Evolutionary conservation across 2,797 vertebrate genomes (phyloP).

Genomic region (Sebastes cheni): DNA sequence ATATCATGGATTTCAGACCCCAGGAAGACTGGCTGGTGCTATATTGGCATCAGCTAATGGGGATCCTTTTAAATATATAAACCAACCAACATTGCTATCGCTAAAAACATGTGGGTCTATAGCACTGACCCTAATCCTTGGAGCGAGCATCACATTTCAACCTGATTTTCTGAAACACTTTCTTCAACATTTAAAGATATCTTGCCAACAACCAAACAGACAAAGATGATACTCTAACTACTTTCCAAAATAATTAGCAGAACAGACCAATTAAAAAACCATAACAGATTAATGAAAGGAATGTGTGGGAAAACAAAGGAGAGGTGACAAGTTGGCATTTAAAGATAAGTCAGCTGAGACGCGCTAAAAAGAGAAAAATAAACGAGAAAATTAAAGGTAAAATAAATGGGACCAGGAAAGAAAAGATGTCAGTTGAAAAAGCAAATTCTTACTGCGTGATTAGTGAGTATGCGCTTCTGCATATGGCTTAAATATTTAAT

Average conservation of each 20-base stretch:
- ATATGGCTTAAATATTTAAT: slow-evolving; percentile 10
- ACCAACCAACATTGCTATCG: neutral
- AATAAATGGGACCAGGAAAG: neutral
- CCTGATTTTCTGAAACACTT: neutral
- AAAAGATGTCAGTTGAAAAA: neutral
- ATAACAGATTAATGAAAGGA: slow-evolving; percentile 24
- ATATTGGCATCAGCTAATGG: too few relatives aligned
- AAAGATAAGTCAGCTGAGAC: neutral
- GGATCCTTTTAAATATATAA: too few relatives aligned
- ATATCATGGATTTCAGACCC: too few relatives aligned
- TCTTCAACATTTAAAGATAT: neutral
- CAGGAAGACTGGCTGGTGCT: too few relatives aligned
- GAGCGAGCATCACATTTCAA: neutral
- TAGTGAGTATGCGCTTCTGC: slow-evolving; percentile 5
- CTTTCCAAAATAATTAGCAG: slow-evolving; percentile 3
- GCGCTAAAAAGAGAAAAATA: neutral
- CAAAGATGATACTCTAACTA: neutral
- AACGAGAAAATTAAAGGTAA: neutral
- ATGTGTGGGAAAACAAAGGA: slow-evolving; percentile 13
- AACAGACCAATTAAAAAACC: slow-evolving; percentile 10
- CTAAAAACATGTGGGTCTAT: neutral
- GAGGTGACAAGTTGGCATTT: neutral
- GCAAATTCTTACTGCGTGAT: neutral
- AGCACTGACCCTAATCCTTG: neutral
- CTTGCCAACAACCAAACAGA: neutral